Evolutionary conservation across 2,113 vertebrate species (phyloP), one percentile per base, ranked within the genome.

Genomic region (Eupsittula cactorum): DNA sequence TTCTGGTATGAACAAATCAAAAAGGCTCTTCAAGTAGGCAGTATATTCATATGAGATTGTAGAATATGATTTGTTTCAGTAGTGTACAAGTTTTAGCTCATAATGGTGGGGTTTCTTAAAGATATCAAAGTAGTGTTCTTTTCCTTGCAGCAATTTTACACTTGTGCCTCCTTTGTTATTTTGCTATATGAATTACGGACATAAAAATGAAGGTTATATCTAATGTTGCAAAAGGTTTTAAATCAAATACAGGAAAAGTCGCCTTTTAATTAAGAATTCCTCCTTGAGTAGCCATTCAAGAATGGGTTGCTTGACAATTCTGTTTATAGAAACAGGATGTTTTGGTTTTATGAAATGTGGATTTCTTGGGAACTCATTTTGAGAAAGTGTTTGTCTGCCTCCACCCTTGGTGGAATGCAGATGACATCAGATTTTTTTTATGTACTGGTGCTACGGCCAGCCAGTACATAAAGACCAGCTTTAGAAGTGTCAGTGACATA

Each of bases 291-390:
- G 78, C 28, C 24, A 1, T 73, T 65, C 31, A 77, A 84, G 84
- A 88, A 73, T 4, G 27, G 75, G 73, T 69, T 90, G 37, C 75
- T 79, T 89, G 77, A 92, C 81, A 87, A 4, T 47, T 84, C 73
- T 71, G 64, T 90, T 91, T 88, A 88, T 76, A 96, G 91, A 95
- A 97, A 95, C 87, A 89, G 95, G 90, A 97, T 95, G 81, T 93
- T 97, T 95, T 97, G 79, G 42, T 90, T 97, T 97, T 88, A 86
- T 95, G 90, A 85, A 88, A 88, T 52, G 86, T 64, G 83, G 27
- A 78, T 95, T 94, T 94, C 86, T 92, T 92, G 79, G 81, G 95
- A 97, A 95, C 17, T 90, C 77, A 42, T 85, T 97, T 97, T 94
- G 89, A 92, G 87, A 93, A 97, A 97, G 87, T 71, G 69, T 39